Conservation (phyloP, 2,888 invertebrate genomes). For the Salpingus planirostris region DNA sequence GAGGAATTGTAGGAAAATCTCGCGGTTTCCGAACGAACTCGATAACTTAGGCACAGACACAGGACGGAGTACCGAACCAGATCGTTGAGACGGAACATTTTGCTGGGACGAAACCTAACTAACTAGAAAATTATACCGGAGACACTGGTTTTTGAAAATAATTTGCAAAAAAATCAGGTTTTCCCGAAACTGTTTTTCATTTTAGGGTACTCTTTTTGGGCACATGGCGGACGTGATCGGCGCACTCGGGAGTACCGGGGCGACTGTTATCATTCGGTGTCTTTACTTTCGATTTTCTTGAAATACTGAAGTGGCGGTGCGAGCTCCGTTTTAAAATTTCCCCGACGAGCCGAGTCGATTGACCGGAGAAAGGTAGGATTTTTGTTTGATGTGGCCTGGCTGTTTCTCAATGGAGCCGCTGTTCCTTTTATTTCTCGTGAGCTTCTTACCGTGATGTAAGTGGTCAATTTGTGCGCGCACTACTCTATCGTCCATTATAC, state of each 20-base stretch:
- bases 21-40: conserved; percentile 20
- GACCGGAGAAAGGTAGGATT: conserved; percentile 13
- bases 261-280: conserved; percentile 13
- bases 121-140: too few species aligned
- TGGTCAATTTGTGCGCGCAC: too few species aligned
- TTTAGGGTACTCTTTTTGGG: too few species aligned
- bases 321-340: conserved; percentile 11
- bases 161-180: too few species aligned
- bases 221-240: conserved; percentile 1
- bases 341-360: conserved; percentile 3
- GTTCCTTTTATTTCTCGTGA: too few species aligned
- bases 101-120: too few species aligned
- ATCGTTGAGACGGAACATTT: not conserved
- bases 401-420: conserved; percentile 3
- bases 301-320: conserved; percentile 17
- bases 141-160: too few species aligned
- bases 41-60: too few species aligned
- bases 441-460: too few species aligned
- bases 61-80: too few species aligned
- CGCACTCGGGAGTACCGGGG: conserved; percentile 6
- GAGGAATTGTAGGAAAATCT: conserved; percentile 36
- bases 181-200: too few species aligned
- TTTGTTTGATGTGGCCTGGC: conserved; percentile 13
- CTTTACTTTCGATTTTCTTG: conserved; percentile 16
- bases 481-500: too few species aligned